Percentiles rank a stretch among this genome's conserved stretches.
phyloP scores from a whole-genome alignment of 2,888 invertebrate species.

The Corbicula japonica region DNA sequence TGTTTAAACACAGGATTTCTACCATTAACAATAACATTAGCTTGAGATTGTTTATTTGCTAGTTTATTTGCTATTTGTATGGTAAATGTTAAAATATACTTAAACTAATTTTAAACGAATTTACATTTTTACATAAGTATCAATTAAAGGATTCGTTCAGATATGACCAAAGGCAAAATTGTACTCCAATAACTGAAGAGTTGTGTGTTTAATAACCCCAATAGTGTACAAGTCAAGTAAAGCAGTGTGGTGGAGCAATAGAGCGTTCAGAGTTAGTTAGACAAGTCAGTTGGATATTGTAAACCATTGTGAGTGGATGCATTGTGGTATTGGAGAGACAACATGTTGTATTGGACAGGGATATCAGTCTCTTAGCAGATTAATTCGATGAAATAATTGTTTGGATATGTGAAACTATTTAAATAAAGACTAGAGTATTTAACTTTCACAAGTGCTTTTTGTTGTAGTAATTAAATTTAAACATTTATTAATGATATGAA shows the following conservation, averaged over 20 bases:
- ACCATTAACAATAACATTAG: neutral
- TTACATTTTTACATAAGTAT: constrained; percentile 21
- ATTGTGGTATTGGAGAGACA: constrained; percentile 29
- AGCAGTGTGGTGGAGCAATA: constrained; percentile 14
- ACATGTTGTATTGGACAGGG: neutral
- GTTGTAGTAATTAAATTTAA: constrained; percentile 31
- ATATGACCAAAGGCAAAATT: constrained; percentile 42
- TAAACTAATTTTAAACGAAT: constrained; percentile 34
- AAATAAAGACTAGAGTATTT: constrained; percentile 34
- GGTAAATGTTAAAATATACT: constrained; percentile 9
- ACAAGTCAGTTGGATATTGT: constrained; percentile 21
- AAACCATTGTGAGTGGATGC: constrained; percentile 8
- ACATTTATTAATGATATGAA: constrained; percentile 29
- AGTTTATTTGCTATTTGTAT: neutral
- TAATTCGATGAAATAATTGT: constrained; percentile 26
- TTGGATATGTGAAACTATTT: constrained; percentile 32
- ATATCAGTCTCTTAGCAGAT: constrained; percentile 18
- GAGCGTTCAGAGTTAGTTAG: neutral
- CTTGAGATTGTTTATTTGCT: neutral
- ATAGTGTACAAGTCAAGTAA: constrained; percentile 21
- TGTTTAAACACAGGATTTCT: neutral
- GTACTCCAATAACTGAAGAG: constrained; percentile 4
- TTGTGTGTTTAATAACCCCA: constrained; percentile 4
- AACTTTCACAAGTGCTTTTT: too few species aligned
- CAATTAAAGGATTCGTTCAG: constrained; percentile 30